These are phyloP conservation scores for Nematopogon swammerdamellus DNA, from an alignment of 2,888 invertebrate genomes.

Conservation along the genomic window DNA sequence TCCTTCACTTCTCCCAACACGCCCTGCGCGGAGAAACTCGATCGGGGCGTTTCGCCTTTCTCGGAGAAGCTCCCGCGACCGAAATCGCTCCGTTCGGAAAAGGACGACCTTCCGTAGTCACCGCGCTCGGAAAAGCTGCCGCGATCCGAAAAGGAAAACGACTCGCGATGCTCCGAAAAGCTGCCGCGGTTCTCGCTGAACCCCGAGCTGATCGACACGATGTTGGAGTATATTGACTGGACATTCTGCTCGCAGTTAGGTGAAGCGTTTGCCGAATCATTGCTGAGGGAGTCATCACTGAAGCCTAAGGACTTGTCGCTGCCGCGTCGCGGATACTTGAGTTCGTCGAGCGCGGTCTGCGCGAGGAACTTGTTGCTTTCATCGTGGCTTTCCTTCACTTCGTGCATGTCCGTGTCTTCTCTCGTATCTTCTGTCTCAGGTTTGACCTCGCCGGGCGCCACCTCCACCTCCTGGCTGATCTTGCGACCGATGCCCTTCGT, in stretches of 20 bases:
- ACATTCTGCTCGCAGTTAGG: constrained; percentile 53
- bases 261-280: constrained; percentile 56
- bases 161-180: constrained; percentile 45
- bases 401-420: constrained; percentile 38
- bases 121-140: constrained; percentile 48
- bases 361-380: constrained; percentile 22
- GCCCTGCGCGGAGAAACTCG: constrained; percentile 46
- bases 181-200: constrained; percentile 56
- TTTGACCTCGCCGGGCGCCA: constrained; percentile 16
- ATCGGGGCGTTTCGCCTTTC: constrained; percentile 42
- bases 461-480: constrained; percentile 63
- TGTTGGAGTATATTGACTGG: constrained; percentile 47
- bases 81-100: constrained; percentile 57
- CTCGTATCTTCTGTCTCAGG: constrained; percentile 16
- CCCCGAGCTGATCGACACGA: constrained; percentile 57
- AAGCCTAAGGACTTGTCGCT: constrained; percentile 69
- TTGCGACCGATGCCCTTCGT: constrained; percentile 74
- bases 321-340: constrained; percentile 58
- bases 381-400: constrained; percentile 28
- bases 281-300: constrained; percentile 71
- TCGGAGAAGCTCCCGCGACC: constrained; percentile 44
- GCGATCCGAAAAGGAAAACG: constrained; percentile 45
- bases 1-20: constrained; percentile 41
- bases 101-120: constrained; percentile 37
- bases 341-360: constrained; percentile 18